These are phyloP conservation scores for Oeneis ivallda DNA, from an alignment of 2,888 invertebrate genomes.

Conservation along the genomic window DNA sequence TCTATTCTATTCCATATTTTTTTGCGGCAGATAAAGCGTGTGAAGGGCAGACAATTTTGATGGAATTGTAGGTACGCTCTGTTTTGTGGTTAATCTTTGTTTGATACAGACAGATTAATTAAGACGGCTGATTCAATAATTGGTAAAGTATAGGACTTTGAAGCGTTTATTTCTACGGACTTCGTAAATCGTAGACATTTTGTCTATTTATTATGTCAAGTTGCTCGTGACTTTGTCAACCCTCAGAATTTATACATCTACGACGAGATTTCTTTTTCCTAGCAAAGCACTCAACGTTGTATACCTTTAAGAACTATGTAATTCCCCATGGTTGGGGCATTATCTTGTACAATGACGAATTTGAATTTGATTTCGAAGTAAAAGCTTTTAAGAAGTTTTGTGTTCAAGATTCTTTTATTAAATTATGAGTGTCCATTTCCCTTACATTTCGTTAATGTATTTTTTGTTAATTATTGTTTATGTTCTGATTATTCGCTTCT, in stretches of 20 bases:
- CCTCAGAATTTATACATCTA: no score
- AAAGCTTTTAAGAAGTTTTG: constrained; percentile 36
- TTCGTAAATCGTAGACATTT: not conserved
- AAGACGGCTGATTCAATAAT: not conserved
- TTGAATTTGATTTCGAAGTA: constrained; percentile 35
- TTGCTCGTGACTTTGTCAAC: no score
- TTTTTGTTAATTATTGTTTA: constrained; percentile 14
- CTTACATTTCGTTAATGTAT: constrained; percentile 11
- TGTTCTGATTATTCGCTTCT: not conserved
- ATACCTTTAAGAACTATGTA: not conserved
- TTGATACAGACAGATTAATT: not conserved
- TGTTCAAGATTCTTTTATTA: constrained; percentile 31
- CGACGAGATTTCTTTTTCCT: no score
- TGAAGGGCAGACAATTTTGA: constrained; percentile 18
- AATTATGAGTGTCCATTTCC: constrained; percentile 30
- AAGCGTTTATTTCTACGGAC: not conserved
- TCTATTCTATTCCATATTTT: no score
- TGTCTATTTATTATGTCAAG: no score
- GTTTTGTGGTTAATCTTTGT: constrained; percentile 15
- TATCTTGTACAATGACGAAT: constrained; percentile 31
- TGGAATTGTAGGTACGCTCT: constrained; percentile 20
- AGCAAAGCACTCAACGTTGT: no score
- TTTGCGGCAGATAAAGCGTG: no score
- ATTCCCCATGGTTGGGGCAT: constrained; percentile 17
- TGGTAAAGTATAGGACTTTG: not conserved